Base-by-base conservation (phyloP, 1,140 invertebrate species). In the Drosophila neocordata region DNA sequence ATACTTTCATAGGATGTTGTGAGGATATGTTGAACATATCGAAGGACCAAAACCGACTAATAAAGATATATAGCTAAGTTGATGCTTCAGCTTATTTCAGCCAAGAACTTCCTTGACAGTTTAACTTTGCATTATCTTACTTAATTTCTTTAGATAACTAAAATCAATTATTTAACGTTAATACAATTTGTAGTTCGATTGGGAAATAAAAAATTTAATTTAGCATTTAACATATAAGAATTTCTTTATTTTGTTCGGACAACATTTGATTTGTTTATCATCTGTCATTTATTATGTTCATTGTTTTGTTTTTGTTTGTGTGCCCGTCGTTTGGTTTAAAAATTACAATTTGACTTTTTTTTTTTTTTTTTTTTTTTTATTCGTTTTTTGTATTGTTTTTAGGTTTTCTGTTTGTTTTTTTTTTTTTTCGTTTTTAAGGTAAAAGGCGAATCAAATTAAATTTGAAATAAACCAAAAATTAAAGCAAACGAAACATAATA, bases 301-400 rank as follows among this genome's bases (percentile, higher is more conserved):
- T 37, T 24, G 59, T 24, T 55, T 55, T 24, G 18, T 41, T 44
- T 18, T 35, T 58, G 22, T 24, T 24, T 24, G 22, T 48, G 62
- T 27, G 55, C 64, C 56, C 70, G 27, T 31, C 27, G 4, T 44
- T 22, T 51, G 34, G 20, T 61, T 67, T 73, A 31, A 75, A 75
- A 53, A 74, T 74, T 75, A 75, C 73, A 75, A 75, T 75, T 76
- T 69, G 73, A 76, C 65, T 59, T 58, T 27, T 18, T 8, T 13
- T 37, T 59, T 38, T 38, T 20, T 37, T 4, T 35, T 0, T 3
- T 13, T 9, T 22, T 22, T 20, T 37, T 48, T 13, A 15, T 44
- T 44, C 13, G 55, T 65, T 65, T 9, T 2, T 38, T 6, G 55
- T 65, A 52, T 9, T 2, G 22, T 41, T 44, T n/a, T 52, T 59